Base-by-base conservation (phyloP, 35 echinoderm and acorn worm genomes). In the Eucidaris tribuloides region DNA sequence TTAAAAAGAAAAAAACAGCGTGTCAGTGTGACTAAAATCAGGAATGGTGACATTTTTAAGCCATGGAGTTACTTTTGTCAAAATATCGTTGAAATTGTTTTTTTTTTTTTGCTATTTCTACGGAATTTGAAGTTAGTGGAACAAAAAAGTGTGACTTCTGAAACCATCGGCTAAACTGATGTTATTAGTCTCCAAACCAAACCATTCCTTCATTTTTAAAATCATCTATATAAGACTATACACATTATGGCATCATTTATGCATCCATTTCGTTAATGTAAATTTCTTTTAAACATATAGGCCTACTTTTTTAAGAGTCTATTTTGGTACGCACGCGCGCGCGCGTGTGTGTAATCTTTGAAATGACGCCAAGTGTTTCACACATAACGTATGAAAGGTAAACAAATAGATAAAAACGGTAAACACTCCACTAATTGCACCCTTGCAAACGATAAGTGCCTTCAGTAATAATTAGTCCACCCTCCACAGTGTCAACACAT, bases 351-450 rank as follows among this genome's bases (percentile, higher is more conserved):
- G n/a, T n/a, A n/a, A n/a, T n/a, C n/a, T n/a, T n/a, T n/a, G n/a
- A n/a, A n/a, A n/a, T n/a, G n/a, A n/a, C n/a, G 29, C 61, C 68
- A 74, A 74, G 68, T 74, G 34, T 74, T 74, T 74, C 68, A 74
- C 68, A 74, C 68, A 41, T 36, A 35, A 35, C 44, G 68, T 44
- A 74, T 74, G 68, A 74, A 41, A n/a, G 44, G 34, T 44, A 74
- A 74, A 74, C 37, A 74, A n/a, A 7, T 44, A 74, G 68, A 74
- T 74, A 20, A 74, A 24, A 74, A 74, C 22, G 44, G 22, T 42
- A 74, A 74, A 22, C 38, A 0, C 11, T 5, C 0, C 11, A 25
- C 44, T 74, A 44, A 74, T 74, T 74, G 68, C 68, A 20, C 20
- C 36, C 38, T 40, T 74, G 68, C 25, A 74, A n/a, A 40, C 28